Percentiles rank a stretch among this genome's conserved stretches.
Evolutionary conservation across 2,113 vertebrate genomes (phyloP).

Genomic region (Podocnemis expansa): DNA sequence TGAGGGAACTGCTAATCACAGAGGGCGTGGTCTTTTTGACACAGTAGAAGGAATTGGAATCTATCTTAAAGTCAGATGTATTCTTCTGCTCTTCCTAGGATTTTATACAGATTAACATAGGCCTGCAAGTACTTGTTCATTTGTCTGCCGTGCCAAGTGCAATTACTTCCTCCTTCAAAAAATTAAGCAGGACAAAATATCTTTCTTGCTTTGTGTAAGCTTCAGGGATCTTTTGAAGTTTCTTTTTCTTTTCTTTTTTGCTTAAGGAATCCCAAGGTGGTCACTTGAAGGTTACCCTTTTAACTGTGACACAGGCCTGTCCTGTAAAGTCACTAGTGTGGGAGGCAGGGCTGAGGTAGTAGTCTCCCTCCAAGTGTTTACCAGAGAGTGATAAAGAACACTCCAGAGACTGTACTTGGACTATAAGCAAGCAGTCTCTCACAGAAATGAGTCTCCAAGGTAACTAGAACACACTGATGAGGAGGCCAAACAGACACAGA

Average conservation of each 20-base stretch:
- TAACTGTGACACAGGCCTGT: background rate
- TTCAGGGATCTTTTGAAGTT: background rate
- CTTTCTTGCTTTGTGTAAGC: background rate
- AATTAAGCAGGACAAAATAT: background rate
- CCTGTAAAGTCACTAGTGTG: background rate
- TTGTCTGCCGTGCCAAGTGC: background rate
- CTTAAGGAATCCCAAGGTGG: background rate
- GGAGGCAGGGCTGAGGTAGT: background rate
- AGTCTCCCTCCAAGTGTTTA: background rate
- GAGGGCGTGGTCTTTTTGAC: background rate
- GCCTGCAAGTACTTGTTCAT: accelerated
- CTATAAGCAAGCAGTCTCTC: background rate
- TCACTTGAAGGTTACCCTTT: background rate
- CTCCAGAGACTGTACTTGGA: background rate
- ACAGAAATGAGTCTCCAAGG: background rate
- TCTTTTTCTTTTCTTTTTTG: background rate
- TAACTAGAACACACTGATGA: background rate
- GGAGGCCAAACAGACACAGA: background rate
- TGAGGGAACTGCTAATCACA: background rate
- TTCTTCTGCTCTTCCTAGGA: background rate
- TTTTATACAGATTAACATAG: accelerated
- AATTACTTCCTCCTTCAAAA: background rate
- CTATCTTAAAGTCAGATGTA: background rate
- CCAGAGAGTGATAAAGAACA: background rate
- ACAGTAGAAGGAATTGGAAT: background rate